Percentiles rank a stretch among this genome's conserved stretches.
Conservation (phyloP, 2,888 invertebrate species). For the Osedax frankpressi region DNA sequence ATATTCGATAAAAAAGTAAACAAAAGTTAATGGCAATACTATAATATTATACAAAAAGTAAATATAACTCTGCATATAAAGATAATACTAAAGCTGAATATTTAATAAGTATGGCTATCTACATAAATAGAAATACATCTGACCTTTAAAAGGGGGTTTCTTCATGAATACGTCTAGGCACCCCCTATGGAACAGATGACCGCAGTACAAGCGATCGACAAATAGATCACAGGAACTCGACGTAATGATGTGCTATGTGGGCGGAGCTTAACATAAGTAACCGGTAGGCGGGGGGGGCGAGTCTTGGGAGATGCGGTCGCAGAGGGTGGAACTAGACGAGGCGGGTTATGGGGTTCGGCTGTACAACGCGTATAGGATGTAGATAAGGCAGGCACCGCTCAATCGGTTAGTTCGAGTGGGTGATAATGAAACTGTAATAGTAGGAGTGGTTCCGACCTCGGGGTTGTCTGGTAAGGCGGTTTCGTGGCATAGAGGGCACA, state of each 20-base stretch:
- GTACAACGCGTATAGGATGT: background rate
- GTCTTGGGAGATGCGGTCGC: background rate
- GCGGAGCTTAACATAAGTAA: no score
- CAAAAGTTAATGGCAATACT: no score
- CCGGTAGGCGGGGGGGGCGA: background rate
- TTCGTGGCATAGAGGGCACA: constrained; percentile 56
- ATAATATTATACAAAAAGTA: no score
- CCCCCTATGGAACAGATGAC: constrained; percentile 59
- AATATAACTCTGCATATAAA: no score
- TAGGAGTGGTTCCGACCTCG: no score
- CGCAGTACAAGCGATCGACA: constrained; percentile 61
- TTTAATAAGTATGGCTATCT: no score
- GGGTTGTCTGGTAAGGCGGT: constrained; percentile 51
- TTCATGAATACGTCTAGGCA: constrained; percentile 60
- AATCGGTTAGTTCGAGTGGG: no score
- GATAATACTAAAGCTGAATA: no score
- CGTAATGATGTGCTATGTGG: constrained; percentile 49
- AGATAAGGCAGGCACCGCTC: background rate
- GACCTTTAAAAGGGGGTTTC: constrained; percentile 60
- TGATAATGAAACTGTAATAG: no score
- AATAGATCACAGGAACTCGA: constrained; percentile 50
- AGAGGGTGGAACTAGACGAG: background rate
- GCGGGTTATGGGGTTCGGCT: background rate
- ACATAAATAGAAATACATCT: background rate
- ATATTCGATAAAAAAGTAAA: no score